phyloP scores from a whole-genome alignment of 1,140 invertebrate species.

The Drosophila murphyi region DNA sequence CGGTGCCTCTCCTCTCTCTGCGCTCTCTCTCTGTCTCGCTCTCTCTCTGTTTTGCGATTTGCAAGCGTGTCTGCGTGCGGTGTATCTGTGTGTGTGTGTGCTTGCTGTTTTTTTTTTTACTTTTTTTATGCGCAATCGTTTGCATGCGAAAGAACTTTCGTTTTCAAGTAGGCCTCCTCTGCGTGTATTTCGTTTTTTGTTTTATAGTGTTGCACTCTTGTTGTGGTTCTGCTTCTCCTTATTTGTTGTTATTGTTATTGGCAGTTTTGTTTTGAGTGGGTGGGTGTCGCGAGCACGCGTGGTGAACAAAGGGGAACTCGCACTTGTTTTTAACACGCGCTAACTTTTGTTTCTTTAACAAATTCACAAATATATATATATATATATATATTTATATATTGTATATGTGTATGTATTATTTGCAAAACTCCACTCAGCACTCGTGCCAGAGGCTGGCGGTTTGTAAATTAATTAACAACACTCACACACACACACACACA shows the following conservation, averaged over 20 bases:
- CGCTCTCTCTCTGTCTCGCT: constrained; percentile 2
- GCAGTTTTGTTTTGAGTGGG: constrained; percentile 34
- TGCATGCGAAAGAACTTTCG: constrained; percentile 79
- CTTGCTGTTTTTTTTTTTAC: constrained; percentile 1
- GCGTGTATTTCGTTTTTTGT: constrained; percentile 8
- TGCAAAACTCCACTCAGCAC: constrained; percentile 36
- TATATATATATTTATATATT: constrained; percentile 44
- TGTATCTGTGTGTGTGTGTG: constrained; percentile 29
- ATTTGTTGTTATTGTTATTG: constrained; percentile 27
- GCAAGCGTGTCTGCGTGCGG: neutral
- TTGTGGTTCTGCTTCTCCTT: neutral
- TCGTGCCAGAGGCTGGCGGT: constrained; percentile 20
- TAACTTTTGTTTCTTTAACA: constrained; percentile 23
- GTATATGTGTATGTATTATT: constrained; percentile 45
- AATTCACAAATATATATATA: constrained; percentile 29
- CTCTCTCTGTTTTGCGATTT: constrained; percentile 27
- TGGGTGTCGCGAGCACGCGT: constrained; percentile 15
- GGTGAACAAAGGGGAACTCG: constrained; percentile 13
- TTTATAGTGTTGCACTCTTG: neutral
- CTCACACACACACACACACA: constrained; percentile 50
- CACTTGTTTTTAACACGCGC: constrained; percentile 41
- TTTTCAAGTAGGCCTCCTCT: constrained; percentile 63
- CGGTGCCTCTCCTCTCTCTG: constrained; percentile 42
- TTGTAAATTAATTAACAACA: constrained; percentile 69
- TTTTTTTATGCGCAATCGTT: constrained; percentile 47